These are phyloP conservation scores for Micropterix aruncella DNA, from an alignment of 2,888 invertebrate species.

Conservation along the genomic window DNA sequence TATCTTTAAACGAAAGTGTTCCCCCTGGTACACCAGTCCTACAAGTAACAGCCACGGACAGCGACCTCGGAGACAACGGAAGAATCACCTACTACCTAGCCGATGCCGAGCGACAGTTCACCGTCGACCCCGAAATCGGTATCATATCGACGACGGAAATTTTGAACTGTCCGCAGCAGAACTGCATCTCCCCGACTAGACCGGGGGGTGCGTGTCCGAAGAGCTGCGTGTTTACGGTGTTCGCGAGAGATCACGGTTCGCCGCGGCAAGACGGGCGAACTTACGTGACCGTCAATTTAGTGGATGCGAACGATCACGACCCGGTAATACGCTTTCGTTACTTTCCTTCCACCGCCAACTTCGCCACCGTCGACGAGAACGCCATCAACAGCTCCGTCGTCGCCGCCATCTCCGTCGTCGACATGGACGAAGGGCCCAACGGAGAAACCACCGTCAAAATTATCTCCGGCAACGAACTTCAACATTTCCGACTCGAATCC, in stretches of 20 bases:
- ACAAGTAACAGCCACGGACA: conserved; percentile 88
- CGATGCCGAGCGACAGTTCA: conserved; percentile 76
- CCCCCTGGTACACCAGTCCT: conserved; percentile 80
- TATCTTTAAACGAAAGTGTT: conserved; percentile 85
- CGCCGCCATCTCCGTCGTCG: conserved; percentile 84
- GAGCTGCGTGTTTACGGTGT: conserved; percentile 89
- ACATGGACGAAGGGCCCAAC: conserved; percentile 84
- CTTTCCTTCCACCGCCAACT: conserved; percentile 68
- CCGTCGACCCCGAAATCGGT: conserved; percentile 85
- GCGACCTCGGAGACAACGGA: conserved; percentile 85
- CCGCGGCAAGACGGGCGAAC: conserved; percentile 85
- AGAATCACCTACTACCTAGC: conserved; percentile 84
- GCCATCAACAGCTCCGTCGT: conserved; percentile 82
- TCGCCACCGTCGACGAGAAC: conserved; percentile 90
- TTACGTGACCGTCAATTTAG: conserved; percentile 82
- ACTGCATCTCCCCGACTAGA: conserved; percentile 45
- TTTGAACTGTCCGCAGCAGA: conserved; percentile 70
- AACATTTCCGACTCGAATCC: conserved; percentile 79
- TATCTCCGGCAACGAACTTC: conserved; percentile 76
- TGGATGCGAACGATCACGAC: conserved; percentile 90
- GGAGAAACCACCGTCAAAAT: conserved; percentile 80
- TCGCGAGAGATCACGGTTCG: conserved; percentile 84
- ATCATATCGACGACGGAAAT: conserved; percentile 72
- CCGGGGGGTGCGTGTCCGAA: conserved; percentile 62
- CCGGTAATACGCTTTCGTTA: conserved; percentile 82